Base-by-base conservation (phyloP, 1,140 invertebrate genomes). In the Micrasema longulum region DNA sequence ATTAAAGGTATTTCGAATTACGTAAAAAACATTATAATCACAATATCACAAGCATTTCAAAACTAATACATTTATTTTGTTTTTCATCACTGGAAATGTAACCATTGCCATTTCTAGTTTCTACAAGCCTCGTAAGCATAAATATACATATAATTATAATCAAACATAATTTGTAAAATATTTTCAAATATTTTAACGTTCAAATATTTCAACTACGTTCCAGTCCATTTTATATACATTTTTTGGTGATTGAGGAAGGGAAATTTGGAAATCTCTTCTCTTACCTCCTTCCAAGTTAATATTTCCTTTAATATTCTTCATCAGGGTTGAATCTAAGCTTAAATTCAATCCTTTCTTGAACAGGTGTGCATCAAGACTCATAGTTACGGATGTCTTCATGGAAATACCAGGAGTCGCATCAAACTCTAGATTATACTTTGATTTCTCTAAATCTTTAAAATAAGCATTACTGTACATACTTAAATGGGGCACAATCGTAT, bases 331-430 rank as follows among this genome's bases (percentile, higher is more conserved):
- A 47, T 48, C 14, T 26, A 64, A 5, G 9, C 18, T 47, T 31
- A 48, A 47, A 45, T 64, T 6, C 45, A 60, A 23, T 14, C 55
- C 55, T 35, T 43, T 60, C 41, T 60, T 48, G 14, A 65, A 65
- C 6, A 65, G 6, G 26, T 31, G 36, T 10, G 55, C 55, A n/a
- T 60, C 55, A 38, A 60, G 14, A 38, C n/a, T 18, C 55, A 60
- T 60, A 7, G 10, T 2, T 1, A n/a, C 16, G 1, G 55, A 60
- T 1, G 36, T 10, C 10, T 41, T 20, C 16, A 60, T 1, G 22
- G 35, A 20, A 16, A 60, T 4, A 11, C 18, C 18, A 10, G 14
- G 7, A 6, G 18, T 41, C 0, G 18, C 20, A 3, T 60, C 12
- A 0, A 60, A 60, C 1, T 38, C 55, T 9, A 60, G 0, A n/a